Conservation (phyloP, 2,113 vertebrate species). For the Lepus americanus region DNA sequence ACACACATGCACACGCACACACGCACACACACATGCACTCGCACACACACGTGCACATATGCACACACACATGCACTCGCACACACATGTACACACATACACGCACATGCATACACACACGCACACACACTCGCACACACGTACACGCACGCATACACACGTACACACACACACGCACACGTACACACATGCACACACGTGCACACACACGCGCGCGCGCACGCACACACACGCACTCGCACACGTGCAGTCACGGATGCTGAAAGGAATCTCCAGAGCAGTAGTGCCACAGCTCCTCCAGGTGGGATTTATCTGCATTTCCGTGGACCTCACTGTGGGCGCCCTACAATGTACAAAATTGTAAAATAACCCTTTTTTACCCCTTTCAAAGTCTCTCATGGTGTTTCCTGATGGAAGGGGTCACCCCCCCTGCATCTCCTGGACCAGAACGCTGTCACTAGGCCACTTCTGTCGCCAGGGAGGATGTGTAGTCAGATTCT, state of each 20-base stretch:
- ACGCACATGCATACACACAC: too few relatives aligned
- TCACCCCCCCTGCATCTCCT: background rate
- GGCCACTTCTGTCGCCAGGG: background rate
- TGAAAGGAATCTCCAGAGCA: background rate
- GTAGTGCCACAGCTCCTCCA: background rate
- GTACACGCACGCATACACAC: too few relatives aligned
- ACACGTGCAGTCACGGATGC: background rate
- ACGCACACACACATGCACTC: too few relatives aligned
- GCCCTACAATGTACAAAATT: background rate
- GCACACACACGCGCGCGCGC: too few relatives aligned
- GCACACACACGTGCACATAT: too few relatives aligned
- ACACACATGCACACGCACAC: too few relatives aligned
- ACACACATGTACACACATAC: too few relatives aligned
- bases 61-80: too few relatives aligned
- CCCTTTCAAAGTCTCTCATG: background rate
- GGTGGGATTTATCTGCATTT: background rate
- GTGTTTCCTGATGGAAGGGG: background rate
- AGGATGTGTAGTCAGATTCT: slow-evolving; percentile 1
- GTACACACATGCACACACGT: too few relatives aligned
- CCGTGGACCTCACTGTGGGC: background rate
- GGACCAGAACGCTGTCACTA: background rate
- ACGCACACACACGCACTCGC: too few relatives aligned
- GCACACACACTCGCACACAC: too few relatives aligned
- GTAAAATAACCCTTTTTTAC: background rate
- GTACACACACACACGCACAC: too few relatives aligned